These are phyloP conservation scores for Pseudobourletiella spinata DNA, from an alignment of 1,140 invertebrate species.

Conservation along the genomic window DNA sequence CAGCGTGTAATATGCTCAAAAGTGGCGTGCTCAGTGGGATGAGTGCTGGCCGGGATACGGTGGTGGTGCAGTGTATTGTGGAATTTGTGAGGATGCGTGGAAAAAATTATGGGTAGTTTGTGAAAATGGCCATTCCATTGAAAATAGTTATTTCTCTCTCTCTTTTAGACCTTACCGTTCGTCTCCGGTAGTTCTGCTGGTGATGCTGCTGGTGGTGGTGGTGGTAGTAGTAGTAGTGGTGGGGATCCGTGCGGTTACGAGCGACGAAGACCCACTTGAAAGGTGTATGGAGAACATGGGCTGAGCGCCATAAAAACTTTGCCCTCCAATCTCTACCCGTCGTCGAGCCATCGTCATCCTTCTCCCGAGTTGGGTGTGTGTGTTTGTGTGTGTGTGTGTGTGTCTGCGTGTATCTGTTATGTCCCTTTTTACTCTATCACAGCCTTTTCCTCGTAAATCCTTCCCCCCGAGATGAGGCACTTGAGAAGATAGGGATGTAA, in stretches of 20 bases:
- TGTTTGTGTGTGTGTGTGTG: too few relatives aligned
- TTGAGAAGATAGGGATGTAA: not conserved
- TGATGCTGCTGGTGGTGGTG: not conserved
- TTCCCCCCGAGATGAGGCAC: not conserved
- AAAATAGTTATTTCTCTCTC: constrained; percentile 12
- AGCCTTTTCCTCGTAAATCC: not conserved
- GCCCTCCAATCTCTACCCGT: constrained; percentile 17
- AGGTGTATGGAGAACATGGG: constrained; percentile 12
- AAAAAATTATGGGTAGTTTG: constrained; percentile 7
- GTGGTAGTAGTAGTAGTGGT: not conserved
- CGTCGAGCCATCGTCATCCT: not conserved
- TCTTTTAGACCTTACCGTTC: not conserved
- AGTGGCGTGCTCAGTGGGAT: too few relatives aligned
- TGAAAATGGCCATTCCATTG: constrained; percentile 2
- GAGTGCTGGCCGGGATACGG: too few relatives aligned
- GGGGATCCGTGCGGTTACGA: not conserved
- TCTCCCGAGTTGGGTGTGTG: too few relatives aligned
- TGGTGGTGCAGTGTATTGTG: too few relatives aligned
- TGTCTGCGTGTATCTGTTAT: too few relatives aligned
- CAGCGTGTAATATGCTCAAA: too few relatives aligned
- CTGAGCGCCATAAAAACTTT: constrained; percentile 15
- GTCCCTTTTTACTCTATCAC: too few relatives aligned
- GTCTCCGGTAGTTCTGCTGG: not conserved
- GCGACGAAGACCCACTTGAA: not conserved
- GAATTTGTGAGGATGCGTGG: too few relatives aligned